phyloP scores from a whole-genome alignment of 1,140 invertebrate species.

The Andrena cerasifolii region DNA sequence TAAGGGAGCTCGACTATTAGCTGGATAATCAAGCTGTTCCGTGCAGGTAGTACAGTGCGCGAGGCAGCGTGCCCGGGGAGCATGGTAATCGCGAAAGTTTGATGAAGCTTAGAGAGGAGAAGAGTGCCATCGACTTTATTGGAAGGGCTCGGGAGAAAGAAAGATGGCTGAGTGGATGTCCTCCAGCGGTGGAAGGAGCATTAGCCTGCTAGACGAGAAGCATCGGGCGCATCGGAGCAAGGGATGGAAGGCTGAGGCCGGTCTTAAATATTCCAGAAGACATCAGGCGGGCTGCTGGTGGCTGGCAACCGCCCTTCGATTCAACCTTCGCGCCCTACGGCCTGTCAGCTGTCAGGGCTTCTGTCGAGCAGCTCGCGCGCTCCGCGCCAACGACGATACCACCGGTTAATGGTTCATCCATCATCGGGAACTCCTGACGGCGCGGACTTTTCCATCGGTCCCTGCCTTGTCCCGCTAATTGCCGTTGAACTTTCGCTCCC shows the following conservation, averaged over 20 bases:
- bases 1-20: too few species aligned
- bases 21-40: too few species aligned
- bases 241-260: slow-evolving; percentile 40
- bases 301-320: slow-evolving; percentile 56
- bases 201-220: slow-evolving; percentile 47
- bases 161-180: not conserved
- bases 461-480: slow-evolving; percentile 44
- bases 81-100: slow-evolving; percentile 33
- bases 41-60: too few species aligned
- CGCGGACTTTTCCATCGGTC: slow-evolving; percentile 34
- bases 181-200: slow-evolving; percentile 14
- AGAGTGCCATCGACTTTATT: slow-evolving; percentile 23
- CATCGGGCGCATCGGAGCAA: slow-evolving; percentile 46
- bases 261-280: slow-evolving; percentile 71
- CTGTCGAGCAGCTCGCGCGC: slow-evolving; percentile 45
- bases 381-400: slow-evolving; percentile 25
- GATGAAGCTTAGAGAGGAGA: slow-evolving; percentile 12
- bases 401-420: slow-evolving; percentile 62
- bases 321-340: slow-evolving; percentile 55
- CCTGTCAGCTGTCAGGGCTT: slow-evolving; percentile 63
- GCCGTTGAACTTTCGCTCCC: not conserved
- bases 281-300: slow-evolving; percentile 56
- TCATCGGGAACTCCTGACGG: slow-evolving; percentile 49
- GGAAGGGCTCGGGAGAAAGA: slow-evolving; percentile 1
- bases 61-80: not conserved